Base-by-base conservation (phyloP, 2,888 invertebrate genomes). In the Mechanitis messenoides region DNA sequence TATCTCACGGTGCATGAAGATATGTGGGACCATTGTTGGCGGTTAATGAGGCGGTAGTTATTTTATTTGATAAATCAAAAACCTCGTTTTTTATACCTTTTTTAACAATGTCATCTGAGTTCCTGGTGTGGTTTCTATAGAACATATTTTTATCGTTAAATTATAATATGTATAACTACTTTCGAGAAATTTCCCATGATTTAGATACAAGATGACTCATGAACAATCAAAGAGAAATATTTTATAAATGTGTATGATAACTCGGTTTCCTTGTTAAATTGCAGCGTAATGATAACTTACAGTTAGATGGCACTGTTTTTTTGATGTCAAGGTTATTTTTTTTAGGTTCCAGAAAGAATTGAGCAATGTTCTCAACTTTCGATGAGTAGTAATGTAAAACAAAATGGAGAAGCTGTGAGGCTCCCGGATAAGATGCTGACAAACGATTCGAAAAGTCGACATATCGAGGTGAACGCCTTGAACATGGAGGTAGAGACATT, bases 401-500 rank as follows among this genome's bases (percentile, higher is more conserved):
- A 77, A 69, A 80, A 74, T 56, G 75, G 75, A 35, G 83, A 85
- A 61, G 71, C 72, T 2, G 72, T 74, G 50, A 82, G 80, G 67
- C 72, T 81, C 33, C 76, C 77, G 1, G 81, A 84, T 50, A 82
- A 79, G 68, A 60, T 70, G 20, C 58, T 64, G 42, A 61, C 66
- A 45, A 75, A 69, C 55, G 77, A 73, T 58, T 67, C 75, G 9
- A 78, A 79, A 56, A 80, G 85, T 56, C 76, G 79, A 61, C 74
- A 72, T 56, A 87, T 86, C 3, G 86, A 90, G 78, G 84, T 86
- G 7, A 83, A 80, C 68, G 91, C 91, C 38, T 84, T 93, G 55
- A 93, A 94, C 72, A 92, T 92, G 71, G 93, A 93, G 78, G 91
- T 94, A 55, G 93, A 93, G 73, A 93, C 93, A 12, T 84, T 94